Evolutionary conservation across 2,797 vertebrate genomes (phyloP).

Genomic region (Myoxocephalus aenaeus): DNA sequence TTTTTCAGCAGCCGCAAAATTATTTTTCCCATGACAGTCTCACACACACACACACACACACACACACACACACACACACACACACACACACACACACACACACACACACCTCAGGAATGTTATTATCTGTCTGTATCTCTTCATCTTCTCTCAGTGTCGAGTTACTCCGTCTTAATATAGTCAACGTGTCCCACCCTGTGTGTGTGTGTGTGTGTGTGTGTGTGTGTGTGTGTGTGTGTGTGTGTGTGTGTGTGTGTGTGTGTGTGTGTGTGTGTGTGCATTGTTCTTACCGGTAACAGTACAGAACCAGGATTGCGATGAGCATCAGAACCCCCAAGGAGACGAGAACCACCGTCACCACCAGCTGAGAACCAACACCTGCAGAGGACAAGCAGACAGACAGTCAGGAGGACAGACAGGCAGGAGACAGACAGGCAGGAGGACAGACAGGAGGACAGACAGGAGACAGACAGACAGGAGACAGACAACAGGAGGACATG

Average conservation of each 20-base stretch:
- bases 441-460: neutral
- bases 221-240: neutral
- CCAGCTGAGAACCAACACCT: slow-evolving; percentile 70
- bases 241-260: slow-evolving; percentile 23
- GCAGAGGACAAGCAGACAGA: neutral
- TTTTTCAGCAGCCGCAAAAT: slow-evolving; percentile 41
- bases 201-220: neutral
- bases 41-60: slow-evolving; percentile 13
- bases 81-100: slow-evolving; percentile 6
- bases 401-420: neutral
- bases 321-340: slow-evolving; percentile 83
- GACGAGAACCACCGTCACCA: slow-evolving; percentile 82
- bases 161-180: slow-evolving; percentile 61
- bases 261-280: slow-evolving; percentile 10
- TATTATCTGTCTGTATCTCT: slow-evolving; percentile 35
- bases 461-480: no score
- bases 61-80: slow-evolving; percentile 13
- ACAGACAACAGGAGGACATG: no score
- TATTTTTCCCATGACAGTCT: slow-evolving; percentile 23
- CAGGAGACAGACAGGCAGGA: no score
- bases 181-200: slow-evolving; percentile 37
- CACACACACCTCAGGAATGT: slow-evolving; percentile 41
- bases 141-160: slow-evolving; percentile 46
- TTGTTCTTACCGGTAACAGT: slow-evolving; percentile 86
- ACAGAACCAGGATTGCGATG: slow-evolving; percentile 71